These are phyloP conservation scores for Sympetrum striolatum DNA, from an alignment of 2,888 invertebrate genomes.

Conservation along the genomic window DNA sequence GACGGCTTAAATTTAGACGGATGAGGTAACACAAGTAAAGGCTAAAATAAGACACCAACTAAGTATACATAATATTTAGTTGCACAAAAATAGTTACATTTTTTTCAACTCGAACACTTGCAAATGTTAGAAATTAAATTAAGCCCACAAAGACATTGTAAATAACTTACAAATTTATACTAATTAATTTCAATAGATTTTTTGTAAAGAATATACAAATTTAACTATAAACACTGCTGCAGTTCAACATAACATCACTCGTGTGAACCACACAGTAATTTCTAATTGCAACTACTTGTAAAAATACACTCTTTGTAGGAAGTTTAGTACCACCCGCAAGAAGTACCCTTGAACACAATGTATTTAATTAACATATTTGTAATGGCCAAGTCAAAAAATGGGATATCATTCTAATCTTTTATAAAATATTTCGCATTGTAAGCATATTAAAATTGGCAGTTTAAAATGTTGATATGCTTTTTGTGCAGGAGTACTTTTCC, in stretches of 20 bases:
- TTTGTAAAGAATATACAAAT: conserved; percentile 41
- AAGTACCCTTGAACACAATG: conserved; percentile 33
- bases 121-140: conserved; percentile 41
- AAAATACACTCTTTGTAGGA: conserved; percentile 41
- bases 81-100: conserved; percentile 42
- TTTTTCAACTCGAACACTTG: conserved; percentile 39
- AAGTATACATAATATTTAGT: conserved; percentile 29
- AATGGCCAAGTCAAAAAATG: conserved; percentile 35
- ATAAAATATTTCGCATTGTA: conserved; percentile 28
- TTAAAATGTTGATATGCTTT: conserved; percentile 33
- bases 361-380: conserved; percentile 29
- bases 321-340: conserved; percentile 37
- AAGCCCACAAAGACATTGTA: conserved; percentile 39
- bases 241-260: conserved; percentile 36
- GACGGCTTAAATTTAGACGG: too few relatives aligned
- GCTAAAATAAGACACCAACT: neutral
- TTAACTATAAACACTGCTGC: conserved; percentile 19
- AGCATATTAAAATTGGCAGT: conserved; percentile 38
- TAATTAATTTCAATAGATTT: conserved; percentile 32
- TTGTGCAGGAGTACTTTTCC: neutral
- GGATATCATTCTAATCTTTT: conserved; percentile 5
- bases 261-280: conserved; percentile 8
- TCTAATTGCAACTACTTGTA: conserved; percentile 37
- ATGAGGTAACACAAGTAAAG: too few relatives aligned
- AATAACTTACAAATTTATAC: conserved; percentile 44